phyloP scores from a whole-genome alignment of 2,797 vertebrate genomes.

The Premnoplex brunnescens region DNA sequence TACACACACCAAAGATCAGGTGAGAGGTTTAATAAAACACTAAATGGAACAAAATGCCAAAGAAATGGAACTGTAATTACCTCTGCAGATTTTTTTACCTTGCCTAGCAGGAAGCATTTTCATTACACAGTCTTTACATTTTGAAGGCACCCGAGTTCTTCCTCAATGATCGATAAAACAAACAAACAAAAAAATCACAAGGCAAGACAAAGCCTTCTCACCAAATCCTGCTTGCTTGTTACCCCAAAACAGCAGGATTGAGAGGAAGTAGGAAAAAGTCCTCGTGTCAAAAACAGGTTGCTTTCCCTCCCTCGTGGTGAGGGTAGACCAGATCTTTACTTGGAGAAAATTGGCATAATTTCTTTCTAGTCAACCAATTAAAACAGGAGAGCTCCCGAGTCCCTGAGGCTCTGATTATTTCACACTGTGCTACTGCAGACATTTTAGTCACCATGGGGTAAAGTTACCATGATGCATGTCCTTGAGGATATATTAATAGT shows the following conservation, averaged over 20 bases:
- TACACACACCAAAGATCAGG: conserved; percentile 36
- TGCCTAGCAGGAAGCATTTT: conserved; percentile 15
- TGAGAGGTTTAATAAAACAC: conserved; percentile 54
- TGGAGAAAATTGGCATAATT: conserved; percentile 27
- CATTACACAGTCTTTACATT: background rate
- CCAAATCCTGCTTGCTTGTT: background rate
- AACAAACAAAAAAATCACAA: background rate
- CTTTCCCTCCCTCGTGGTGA: background rate
- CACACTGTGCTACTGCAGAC: background rate
- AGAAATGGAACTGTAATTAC: background rate
- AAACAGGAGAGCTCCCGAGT: background rate
- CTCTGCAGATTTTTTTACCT: background rate
- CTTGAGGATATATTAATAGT: conserved; percentile 57
- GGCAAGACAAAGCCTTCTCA: background rate
- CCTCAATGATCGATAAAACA: background rate
- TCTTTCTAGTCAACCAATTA: conserved; percentile 35
- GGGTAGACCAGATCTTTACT: background rate
- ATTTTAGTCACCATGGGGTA: conserved; percentile 28
- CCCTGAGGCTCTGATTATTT: conserved; percentile 42
- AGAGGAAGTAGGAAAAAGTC: background rate
- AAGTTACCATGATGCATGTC: conserved; percentile 52
- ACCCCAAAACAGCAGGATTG: background rate
- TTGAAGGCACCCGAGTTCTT: background rate
- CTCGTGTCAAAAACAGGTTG: background rate
- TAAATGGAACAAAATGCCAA: conserved; percentile 44